Percentiles rank a stretch among this genome's conserved stretches.
These are phyloP conservation scores for Melozone crissalis DNA, from an alignment of 2,113 vertebrate species.

Conservation along the genomic window DNA sequence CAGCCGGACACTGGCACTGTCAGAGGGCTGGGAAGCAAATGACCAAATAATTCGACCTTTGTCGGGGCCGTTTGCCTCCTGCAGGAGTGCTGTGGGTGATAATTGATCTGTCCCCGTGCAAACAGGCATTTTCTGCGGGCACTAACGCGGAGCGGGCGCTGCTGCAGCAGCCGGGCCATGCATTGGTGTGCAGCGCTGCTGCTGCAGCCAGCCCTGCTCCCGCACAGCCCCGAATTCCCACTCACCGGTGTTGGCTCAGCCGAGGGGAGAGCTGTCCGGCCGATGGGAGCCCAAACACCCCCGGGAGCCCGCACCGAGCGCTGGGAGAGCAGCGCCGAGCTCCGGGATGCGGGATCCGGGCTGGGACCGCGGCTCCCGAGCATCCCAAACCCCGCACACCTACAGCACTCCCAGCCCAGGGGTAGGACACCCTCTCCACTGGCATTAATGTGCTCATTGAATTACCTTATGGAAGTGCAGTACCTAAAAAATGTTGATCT, in stretches of 20 bases:
- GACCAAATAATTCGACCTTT: background rate
- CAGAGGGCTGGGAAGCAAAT: background rate
- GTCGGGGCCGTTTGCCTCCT: background rate
- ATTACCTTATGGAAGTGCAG: background rate
- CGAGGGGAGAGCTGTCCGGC: accelerated
- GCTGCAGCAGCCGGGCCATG: background rate
- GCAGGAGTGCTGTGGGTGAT: slow-evolving; percentile 7
- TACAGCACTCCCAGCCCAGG: background rate
- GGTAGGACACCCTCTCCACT: background rate
- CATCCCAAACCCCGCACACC: background rate
- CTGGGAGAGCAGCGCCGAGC: accelerated
- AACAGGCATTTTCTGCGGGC: background rate
- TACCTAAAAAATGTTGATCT: background rate
- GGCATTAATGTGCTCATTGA: background rate
- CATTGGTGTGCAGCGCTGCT: background rate
- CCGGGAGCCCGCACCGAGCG: accelerated
- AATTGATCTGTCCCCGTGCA: background rate
- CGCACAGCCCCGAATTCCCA: background rate
- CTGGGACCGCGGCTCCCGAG: accelerated
- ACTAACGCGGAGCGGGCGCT: background rate
- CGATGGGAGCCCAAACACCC: accelerated
- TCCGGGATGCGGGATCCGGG: accelerated
- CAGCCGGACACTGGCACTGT: background rate
- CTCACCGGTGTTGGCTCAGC: background rate
- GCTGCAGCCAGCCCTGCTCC: background rate